Percentiles rank a stretch among this genome's conserved stretches.
phyloP scores from a whole-genome alignment of 2,797 vertebrate genomes.

The Scarus forsteni region DNA sequence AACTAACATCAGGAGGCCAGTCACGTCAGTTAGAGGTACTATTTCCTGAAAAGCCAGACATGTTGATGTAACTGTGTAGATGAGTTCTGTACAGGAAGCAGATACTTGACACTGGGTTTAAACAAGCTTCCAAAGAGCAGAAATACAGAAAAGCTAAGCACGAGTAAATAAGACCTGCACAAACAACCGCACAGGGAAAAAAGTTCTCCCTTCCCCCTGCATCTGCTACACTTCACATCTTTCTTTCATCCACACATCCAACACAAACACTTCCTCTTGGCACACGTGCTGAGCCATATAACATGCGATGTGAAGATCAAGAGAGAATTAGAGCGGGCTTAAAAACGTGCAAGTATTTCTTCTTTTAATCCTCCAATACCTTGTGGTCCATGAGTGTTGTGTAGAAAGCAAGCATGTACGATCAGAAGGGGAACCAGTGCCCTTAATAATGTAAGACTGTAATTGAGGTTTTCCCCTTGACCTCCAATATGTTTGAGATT shows the following conservation, averaged over 20 bases:
- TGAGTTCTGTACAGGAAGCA: slow-evolving; percentile 25
- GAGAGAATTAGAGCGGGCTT: slow-evolving; percentile 40
- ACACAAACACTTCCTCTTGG: neutral
- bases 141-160: neutral
- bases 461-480: slow-evolving; percentile 33
- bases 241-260: neutral
- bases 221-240: slow-evolving; percentile 26
- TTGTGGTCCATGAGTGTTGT: slow-evolving; percentile 8
- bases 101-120: slow-evolving; percentile 10
- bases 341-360: slow-evolving; percentile 21
- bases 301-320: slow-evolving; percentile 33
- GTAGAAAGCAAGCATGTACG: neutral
- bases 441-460: slow-evolving; percentile 17
- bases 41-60: slow-evolving; percentile 31
- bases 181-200: slow-evolving; percentile 4
- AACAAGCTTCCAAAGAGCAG: neutral
- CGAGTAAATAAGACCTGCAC: slow-evolving; percentile 3
- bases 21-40: too few relatives aligned
- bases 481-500: slow-evolving; percentile 30
- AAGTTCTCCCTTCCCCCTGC: neutral
- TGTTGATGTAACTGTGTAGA: neutral
- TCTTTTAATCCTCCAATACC: slow-evolving; percentile 26
- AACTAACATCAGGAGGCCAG: too few relatives aligned
- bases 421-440: slow-evolving; percentile 1
- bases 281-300: slow-evolving; percentile 15